Conservation (phyloP, 2,797 vertebrate genomes). For the Eidolon dupreanum region DNA sequence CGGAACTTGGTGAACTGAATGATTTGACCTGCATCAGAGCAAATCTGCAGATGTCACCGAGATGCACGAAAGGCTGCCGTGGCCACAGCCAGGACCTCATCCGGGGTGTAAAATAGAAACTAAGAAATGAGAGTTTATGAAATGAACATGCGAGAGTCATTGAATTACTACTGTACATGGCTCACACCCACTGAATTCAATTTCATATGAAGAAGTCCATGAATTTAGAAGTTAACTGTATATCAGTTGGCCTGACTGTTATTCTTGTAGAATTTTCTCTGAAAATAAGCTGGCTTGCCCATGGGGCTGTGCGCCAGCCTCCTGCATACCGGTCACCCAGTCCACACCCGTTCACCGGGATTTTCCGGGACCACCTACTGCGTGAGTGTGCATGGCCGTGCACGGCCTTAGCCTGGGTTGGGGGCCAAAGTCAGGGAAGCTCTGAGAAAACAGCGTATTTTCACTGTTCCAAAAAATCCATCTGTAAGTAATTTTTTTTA, state of each 20-base stretch:
- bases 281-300: fast-evolving
- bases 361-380: fast-evolving
- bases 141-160: fast-evolving
- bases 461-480: background rate
- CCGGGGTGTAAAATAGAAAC: background rate
- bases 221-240: fast-evolving
- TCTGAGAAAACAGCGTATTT: background rate
- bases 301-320: fast-evolving
- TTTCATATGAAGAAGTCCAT: background rate
- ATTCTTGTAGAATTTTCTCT: background rate
- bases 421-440: fast-evolving
- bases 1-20: background rate
- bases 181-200: background rate
- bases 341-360: fast-evolving
- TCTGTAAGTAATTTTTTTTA: background rate
- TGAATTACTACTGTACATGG: fast-evolving
- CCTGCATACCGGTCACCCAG: fast-evolving
- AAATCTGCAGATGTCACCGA: fast-evolving
- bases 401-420: no score
- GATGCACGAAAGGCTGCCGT: background rate
- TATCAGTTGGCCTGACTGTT: background rate
- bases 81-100: fast-evolving
- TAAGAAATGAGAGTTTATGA: background rate
- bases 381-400: fast-evolving
- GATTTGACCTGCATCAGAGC: fast-evolving